Percentiles rank a stretch among this genome's conserved stretches.
phyloP scores from a whole-genome alignment of 1,140 invertebrate species.

The Danaus melanippus region DNA sequence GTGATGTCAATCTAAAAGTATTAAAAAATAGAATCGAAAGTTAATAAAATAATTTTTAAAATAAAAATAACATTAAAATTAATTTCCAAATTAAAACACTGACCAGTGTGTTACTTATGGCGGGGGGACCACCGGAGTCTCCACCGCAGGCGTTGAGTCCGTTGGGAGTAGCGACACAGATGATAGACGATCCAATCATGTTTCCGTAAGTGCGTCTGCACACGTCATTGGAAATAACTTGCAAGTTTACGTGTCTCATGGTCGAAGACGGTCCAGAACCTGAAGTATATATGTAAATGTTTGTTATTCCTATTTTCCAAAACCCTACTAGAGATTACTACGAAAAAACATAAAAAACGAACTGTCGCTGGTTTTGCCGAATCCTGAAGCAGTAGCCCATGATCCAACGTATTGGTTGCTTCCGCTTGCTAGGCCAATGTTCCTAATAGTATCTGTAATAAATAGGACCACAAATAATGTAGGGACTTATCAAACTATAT shows the following conservation, averaged over 20 bases:
- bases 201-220: conserved; percentile 7
- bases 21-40: no score
- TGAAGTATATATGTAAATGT: not conserved
- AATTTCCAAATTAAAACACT: not conserved
- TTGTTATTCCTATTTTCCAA: no score
- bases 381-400: conserved; percentile 7
- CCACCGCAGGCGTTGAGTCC: conserved; percentile 6
- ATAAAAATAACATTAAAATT: no score
- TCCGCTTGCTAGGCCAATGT: conserved; percentile 7
- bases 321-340: not conserved
- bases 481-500: no score
- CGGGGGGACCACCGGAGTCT: conserved; percentile 13
- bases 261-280: not conserved
- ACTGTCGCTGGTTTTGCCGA: conserved; percentile 9
- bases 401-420: conserved; percentile 9
- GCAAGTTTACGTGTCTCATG: conserved; percentile 9
- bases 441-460: conserved; percentile 7
- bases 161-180: conserved; percentile 4
- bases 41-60: no score
- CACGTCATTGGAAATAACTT: conserved; percentile 10
- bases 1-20: no score
- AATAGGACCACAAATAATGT: no score
- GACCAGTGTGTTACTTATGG: conserved; percentile 7
- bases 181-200: not conserved
- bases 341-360: not conserved